A percentile compares a stretch with the other conserved stretches of the same genome.
Conservation (phyloP, 2,113 vertebrate species). For the Amblyornis subalaris region DNA sequence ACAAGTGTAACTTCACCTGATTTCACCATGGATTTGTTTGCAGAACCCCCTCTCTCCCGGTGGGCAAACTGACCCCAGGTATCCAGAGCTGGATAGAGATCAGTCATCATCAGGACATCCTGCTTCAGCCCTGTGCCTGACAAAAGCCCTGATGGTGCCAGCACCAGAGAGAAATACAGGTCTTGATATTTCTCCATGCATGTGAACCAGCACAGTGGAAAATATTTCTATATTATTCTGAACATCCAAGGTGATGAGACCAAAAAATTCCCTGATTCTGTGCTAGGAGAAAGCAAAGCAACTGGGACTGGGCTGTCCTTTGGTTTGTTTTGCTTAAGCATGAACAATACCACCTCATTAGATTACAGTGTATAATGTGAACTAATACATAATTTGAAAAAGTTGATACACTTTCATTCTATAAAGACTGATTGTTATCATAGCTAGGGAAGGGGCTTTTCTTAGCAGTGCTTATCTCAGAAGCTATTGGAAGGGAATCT, state of each 20-base stretch:
- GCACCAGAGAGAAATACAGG: background rate
- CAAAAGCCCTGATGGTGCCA: background rate
- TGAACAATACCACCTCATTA: background rate
- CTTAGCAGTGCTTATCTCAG: background rate
- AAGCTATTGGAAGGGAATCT: background rate
- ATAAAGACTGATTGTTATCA: background rate
- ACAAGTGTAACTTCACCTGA: background rate
- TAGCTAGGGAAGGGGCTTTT: background rate
- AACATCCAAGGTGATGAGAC: background rate
- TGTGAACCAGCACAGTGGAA: background rate
- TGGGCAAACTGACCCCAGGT: fast-evolving
- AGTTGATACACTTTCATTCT: background rate
- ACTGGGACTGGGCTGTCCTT: background rate
- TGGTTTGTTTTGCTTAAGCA: background rate
- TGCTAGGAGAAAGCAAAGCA: background rate
- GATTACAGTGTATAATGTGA: background rate
- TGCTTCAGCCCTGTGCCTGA: background rate
- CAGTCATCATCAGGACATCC: background rate
- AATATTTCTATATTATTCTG: background rate
- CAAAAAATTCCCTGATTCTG: background rate
- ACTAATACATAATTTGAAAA: background rate
- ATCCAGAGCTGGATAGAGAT: background rate
- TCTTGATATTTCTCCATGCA: background rate
- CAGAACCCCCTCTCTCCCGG: fast-evolving
- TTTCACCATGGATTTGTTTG: background rate